A percentile compares a stretch with the other conserved stretches of the same genome.
Evolutionary conservation across 2,113 vertebrate genomes (phyloP).

Genomic region (Gallinago media): DNA sequence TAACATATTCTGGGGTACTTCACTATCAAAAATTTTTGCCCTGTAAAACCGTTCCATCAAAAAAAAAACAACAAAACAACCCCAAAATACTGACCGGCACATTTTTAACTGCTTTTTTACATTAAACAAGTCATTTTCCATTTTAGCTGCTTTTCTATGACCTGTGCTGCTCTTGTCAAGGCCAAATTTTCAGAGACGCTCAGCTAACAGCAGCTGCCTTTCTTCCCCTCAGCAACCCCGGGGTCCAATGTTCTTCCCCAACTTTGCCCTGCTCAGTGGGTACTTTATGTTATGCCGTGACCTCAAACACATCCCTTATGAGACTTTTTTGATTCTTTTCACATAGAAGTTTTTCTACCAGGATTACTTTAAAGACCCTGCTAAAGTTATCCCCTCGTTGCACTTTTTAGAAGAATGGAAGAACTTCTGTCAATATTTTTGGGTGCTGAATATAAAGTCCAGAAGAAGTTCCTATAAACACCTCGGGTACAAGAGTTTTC

Average conservation of each 20-base stretch:
- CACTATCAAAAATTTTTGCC: background rate
- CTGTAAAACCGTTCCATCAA: background rate
- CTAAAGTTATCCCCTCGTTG: background rate
- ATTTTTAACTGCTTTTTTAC: background rate
- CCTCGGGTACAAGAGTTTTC: background rate
- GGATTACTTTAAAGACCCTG: background rate
- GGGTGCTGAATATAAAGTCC: background rate
- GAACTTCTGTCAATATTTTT: background rate
- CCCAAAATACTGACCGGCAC: background rate
- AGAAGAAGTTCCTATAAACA: rapidly evolving
- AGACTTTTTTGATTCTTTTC: background rate
- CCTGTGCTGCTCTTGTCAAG: background rate
- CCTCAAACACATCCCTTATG: background rate
- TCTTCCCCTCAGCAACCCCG: background rate
- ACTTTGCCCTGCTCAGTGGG: background rate
- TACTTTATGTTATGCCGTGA: background rate
- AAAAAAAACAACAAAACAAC: background rate
- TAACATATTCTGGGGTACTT: background rate
- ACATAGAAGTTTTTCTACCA: background rate
- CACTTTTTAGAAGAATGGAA: background rate
- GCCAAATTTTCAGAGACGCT: background rate
- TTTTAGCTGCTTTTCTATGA: background rate
- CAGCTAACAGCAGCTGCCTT: background rate
- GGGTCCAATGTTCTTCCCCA: background rate
- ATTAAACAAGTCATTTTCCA: background rate